Evolutionary conservation across 2,888 invertebrate genomes (phyloP).

Genomic region (Uloborus plumipes): DNA sequence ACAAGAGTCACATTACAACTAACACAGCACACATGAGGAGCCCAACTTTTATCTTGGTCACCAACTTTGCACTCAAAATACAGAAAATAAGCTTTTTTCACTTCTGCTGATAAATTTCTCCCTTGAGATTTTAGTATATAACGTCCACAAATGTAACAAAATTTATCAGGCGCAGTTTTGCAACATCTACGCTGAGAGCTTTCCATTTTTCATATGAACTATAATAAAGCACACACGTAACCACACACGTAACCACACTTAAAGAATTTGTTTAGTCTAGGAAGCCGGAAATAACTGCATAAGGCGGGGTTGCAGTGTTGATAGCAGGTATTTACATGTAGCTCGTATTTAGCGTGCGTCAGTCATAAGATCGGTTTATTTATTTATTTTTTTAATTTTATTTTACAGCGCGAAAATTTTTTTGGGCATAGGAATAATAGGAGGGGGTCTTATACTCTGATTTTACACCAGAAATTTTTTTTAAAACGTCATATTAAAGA

Average conservation of each 20-base stretch:
- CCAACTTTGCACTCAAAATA: constrained; percentile 1
- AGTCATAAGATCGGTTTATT: too few species aligned
- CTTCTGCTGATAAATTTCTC: not conserved
- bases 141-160: constrained; percentile 5
- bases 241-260: too few species aligned
- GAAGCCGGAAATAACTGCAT: not conserved
- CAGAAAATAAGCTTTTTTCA: not conserved
- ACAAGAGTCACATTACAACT: not conserved
- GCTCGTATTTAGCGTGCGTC: too few species aligned
- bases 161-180: not conserved
- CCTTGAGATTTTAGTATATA: not conserved
- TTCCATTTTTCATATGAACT: not conserved
- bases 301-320: too few species aligned
- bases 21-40: constrained; percentile 8
- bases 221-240: not conserved
- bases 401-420: too few species aligned
- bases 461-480: too few species aligned
- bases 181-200: not conserved
- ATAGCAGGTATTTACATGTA: too few species aligned
- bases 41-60: constrained; percentile 2
- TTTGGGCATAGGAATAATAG: too few species aligned
- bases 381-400: too few species aligned
- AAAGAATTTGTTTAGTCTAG: not conserved
- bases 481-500: too few species aligned
- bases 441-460: too few species aligned